Base-by-base conservation (phyloP, 2,113 vertebrate genomes). In the Neogobius melanostomus region DNA sequence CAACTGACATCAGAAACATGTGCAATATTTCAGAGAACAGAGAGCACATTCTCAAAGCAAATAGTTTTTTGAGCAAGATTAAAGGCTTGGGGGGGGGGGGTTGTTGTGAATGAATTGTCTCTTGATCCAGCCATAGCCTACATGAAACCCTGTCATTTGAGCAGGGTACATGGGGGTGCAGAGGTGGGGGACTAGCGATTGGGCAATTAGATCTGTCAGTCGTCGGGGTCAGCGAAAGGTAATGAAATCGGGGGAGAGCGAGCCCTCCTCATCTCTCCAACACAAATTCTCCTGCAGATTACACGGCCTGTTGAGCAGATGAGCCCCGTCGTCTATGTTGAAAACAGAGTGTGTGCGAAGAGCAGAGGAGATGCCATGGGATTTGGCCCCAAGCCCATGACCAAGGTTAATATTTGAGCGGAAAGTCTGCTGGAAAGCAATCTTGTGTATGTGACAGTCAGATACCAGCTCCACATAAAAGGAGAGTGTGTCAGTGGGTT, bases 171-270 rank as follows among this genome's bases (percentile, higher is more conserved):
- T 47, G 75, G 75, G 68, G 75, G 66, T 79, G 73, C 80, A 60
- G 76, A 72, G 80, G 72, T 57, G 70, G 82, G 82, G 86, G 82
- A 80, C 69, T 72, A 85, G 82, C 82, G 90, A 92, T 92, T 92
- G 91, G 90, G 89, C 91, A 91, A 91, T 93, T 92, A 91, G 91
- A 92, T 92, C 90, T 90, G 90, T 92, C 92, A 92, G 89, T 93
- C 90, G 88, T 66, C 76, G 89, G 88, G 91, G 92, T 93, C 91
- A 91, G 87, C 79, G 83, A 91, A 91, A 92, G 90, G 90, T 91
- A 90, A 91, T 92, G 88, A 91, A 90, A 91, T 92, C 90, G 87
- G 82, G 86, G 84, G 78, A 83, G 85, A 87, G 88, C 87, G 83
- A 87, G 88, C 88, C 79, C 71, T 89, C 86, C 86, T 87, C 87